phyloP scores from a whole-genome alignment of 1,140 invertebrate species.

The Lithobius niger region DNA sequence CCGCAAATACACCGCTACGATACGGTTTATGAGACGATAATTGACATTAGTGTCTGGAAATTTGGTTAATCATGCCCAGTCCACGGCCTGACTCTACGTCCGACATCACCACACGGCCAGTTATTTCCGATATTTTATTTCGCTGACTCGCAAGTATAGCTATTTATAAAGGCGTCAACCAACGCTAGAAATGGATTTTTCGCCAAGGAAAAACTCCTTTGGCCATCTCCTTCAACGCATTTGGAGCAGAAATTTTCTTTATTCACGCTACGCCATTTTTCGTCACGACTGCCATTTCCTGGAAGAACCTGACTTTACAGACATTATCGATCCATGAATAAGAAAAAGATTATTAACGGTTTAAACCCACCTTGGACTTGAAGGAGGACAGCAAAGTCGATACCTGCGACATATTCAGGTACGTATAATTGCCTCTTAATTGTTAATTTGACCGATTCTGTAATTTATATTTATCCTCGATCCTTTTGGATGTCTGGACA shows the following conservation, averaged over 20 bases:
- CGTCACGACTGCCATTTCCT: not conserved
- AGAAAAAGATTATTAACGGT: not conserved
- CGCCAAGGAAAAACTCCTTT: too few relatives aligned
- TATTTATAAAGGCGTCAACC: too few relatives aligned
- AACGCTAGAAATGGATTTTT: too few relatives aligned
- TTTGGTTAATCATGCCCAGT: conserved; percentile 4
- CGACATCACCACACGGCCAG: too few relatives aligned
- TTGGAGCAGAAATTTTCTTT: not conserved
- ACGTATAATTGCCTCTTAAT: not conserved
- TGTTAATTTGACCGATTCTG: too few relatives aligned
- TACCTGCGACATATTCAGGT: conserved; percentile 1
- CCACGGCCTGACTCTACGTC: not conserved
- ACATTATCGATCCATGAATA: conserved; percentile 10
- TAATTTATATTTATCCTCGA: not conserved
- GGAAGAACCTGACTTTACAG: not conserved
- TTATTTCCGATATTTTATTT: too few relatives aligned
- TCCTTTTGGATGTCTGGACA: conserved; percentile 5
- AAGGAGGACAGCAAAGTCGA: conserved; percentile 2
- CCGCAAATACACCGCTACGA: too few relatives aligned
- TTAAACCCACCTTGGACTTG: conserved; percentile 3
- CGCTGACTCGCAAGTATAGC: too few relatives aligned
- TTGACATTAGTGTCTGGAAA: not conserved
- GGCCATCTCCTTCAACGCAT: not conserved
- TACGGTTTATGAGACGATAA: too few relatives aligned
- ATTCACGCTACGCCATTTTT: too few relatives aligned